These are phyloP conservation scores for Haliclona indistincta DNA, from an alignment of 37 sponge, comb jelly and placozoan genomes.

Conservation along the genomic window DNA sequence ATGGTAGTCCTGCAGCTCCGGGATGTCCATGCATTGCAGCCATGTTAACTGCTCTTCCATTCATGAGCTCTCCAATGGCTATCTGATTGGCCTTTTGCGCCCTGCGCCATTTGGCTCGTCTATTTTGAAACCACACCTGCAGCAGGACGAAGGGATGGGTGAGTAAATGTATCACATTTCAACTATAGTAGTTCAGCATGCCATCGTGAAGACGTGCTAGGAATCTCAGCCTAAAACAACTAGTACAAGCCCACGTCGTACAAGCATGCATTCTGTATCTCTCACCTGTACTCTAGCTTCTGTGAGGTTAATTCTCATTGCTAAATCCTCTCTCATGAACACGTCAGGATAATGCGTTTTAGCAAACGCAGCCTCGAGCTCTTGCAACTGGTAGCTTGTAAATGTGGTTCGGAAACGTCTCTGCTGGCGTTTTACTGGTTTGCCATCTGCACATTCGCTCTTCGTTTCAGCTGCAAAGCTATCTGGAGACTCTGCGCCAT, in stretches of 20 bases:
- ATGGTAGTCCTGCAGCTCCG: conserved; percentile 34
- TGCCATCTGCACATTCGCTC: not conserved
- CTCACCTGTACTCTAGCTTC: conserved; percentile 96
- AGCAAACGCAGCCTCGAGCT: conserved; percentile 86
- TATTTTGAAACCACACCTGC: conserved; percentile 89
- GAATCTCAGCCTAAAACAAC: too few relatives aligned
- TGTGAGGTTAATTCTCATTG: conserved; percentile 80
- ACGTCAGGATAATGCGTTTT: conserved; percentile 95
- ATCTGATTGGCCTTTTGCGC: conserved; percentile 86
- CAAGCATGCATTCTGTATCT: too few relatives aligned
- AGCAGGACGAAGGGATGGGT: not conserved
- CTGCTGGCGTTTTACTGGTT: conserved; percentile 78
- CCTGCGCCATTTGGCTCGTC: conserved; percentile 83
- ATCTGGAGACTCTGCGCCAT: conserved; percentile 27
- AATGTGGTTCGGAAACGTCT: conserved; percentile 89
- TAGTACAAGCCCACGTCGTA: too few relatives aligned
- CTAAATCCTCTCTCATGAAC: conserved; percentile 92
- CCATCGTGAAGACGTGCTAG: too few relatives aligned
- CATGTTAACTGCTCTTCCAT: conserved; percentile 41
- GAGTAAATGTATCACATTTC: not conserved
- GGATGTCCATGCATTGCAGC: conserved; percentile 39
- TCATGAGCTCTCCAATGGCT: conserved; percentile 73
- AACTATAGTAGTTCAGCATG: not conserved
- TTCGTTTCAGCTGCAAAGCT: conserved; percentile 28
- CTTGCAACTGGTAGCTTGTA: conserved; percentile 90